Base-by-base conservation (phyloP, 2,113 vertebrate species). In the Triplophysa siluroides region DNA sequence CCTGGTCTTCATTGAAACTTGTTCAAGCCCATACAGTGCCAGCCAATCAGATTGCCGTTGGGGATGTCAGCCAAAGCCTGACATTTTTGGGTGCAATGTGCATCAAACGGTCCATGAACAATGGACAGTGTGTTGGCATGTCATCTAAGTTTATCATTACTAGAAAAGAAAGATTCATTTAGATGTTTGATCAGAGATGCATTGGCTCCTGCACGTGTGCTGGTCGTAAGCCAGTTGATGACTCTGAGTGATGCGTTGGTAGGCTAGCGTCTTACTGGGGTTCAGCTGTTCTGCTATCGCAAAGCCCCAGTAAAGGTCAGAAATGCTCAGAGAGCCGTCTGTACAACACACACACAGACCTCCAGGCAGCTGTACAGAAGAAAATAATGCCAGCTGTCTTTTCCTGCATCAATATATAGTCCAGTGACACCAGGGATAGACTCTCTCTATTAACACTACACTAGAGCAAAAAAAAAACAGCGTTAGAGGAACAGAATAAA, bases 301-400 rank as follows among this genome's bases (percentile, higher is more conserved):
- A 73, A 73, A 73, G 29, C 26, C 54, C 52, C 70, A 73, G 52
- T 73, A 73, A 60, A 73, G 54, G 70, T 60, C 54, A 73, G 29
- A 60, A 73, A 60, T 60, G 19, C 54, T 58, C 52, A 73, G 21
- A 41, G 70, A 41, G 52, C 13, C 26, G 33, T 5, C 19, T 38
- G 26, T 29, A 56, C 18, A 38, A 41, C 29, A 65, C 16, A 19
- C 58, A 38, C 29, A 63, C 24, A 68, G 13, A 68, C 21, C 43
- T 68, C 43, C 43, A 68, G 21, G 66, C 18, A 65, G 63, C 29
- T 65, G 66, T 68, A 50, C 12, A 24, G 12, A 50, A 2, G 6
- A 26, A 24, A 45, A 23, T 68, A 68, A 68, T 68, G 13, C 21
- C 21, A 47, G 65, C 65, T 67, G 41, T 41, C 41, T 67, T 67